Evolutionary conservation across 1,140 invertebrate genomes (phyloP).

Genomic region (Drosophila bipectinata): DNA sequence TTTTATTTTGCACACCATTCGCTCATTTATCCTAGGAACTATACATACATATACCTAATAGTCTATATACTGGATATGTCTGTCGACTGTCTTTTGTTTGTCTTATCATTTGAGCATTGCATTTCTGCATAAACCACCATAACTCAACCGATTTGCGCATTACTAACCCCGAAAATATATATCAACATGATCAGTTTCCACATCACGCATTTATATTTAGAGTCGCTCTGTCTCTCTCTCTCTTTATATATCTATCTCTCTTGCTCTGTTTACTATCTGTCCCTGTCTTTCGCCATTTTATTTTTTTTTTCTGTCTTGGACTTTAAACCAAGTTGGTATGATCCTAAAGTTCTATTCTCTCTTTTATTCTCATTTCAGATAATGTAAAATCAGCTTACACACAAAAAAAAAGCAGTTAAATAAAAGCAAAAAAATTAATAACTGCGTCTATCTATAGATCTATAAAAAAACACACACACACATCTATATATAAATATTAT

Average conservation of each 20-base stretch:
- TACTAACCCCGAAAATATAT: conserved; percentile 40
- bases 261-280: conserved; percentile 21
- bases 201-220: conserved; percentile 30
- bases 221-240: conserved; percentile 37
- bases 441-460: conserved; percentile 54
- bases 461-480: conserved; percentile 19
- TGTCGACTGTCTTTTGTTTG: conserved; percentile 33
- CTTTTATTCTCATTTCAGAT: conserved; percentile 81
- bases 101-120: conserved; percentile 56
- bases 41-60: conserved; percentile 20
- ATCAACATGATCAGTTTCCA: conserved; percentile 47
- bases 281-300: conserved; percentile 33
- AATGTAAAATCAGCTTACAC: conserved; percentile 82
- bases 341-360: conserved; percentile 74
- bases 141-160: conserved; percentile 41
- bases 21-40: conserved; percentile 31
- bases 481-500: conserved; percentile 41
- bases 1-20: conserved; percentile 51
- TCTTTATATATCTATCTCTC: conserved; percentile 19
- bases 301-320: conserved; percentile 43
- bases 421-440: conserved; percentile 36
- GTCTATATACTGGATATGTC: conserved; percentile 27
- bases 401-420: conserved; percentile 48
- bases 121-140: conserved; percentile 43
- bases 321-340: conserved; percentile 45